Percentiles rank a stretch among this genome's conserved stretches.
These are phyloP conservation scores for Enteromius paludinosus DNA, from an alignment of 2,797 vertebrate genomes.

Conservation along the genomic window DNA sequence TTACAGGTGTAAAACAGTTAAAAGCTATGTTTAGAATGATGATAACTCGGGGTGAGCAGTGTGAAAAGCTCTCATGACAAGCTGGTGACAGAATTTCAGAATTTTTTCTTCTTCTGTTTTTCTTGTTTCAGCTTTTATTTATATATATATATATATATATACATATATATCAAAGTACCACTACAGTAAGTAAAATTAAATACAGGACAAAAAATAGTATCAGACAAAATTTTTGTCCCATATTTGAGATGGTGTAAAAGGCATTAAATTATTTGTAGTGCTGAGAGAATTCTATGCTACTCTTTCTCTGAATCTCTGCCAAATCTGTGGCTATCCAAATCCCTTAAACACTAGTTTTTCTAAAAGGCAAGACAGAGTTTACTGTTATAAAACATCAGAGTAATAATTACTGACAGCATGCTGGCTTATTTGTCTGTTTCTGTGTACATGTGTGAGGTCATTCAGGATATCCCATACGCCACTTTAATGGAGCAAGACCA, in stretches of 20 bases:
- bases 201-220: no score
- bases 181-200: no score
- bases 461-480: slow-evolving; percentile 76
- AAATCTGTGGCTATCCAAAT: slow-evolving; percentile 65
- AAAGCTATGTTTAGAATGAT: no score
- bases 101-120: no score
- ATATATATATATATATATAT: no score
- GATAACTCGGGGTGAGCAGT: no score
- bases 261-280: neutral
- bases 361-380: slow-evolving; percentile 58
- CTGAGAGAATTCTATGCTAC: neutral
- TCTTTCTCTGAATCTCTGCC: slow-evolving; percentile 50
- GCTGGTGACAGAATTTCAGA: neutral
- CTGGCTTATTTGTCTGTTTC: slow-evolving; percentile 41
- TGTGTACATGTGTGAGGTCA: slow-evolving; percentile 58
- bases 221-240: no score
- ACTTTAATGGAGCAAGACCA: slow-evolving; percentile 69
- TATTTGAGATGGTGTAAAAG: no score
- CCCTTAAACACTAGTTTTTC: slow-evolving; percentile 67
- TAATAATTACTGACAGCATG: slow-evolving; percentile 60
- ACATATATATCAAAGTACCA: no score
- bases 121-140: no score
- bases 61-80: no score
- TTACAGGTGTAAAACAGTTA: neutral
- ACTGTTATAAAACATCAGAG: slow-evolving; percentile 34